Base-by-base conservation (phyloP, 2,113 vertebrate genomes). In the Podarcis muralis region DNA sequence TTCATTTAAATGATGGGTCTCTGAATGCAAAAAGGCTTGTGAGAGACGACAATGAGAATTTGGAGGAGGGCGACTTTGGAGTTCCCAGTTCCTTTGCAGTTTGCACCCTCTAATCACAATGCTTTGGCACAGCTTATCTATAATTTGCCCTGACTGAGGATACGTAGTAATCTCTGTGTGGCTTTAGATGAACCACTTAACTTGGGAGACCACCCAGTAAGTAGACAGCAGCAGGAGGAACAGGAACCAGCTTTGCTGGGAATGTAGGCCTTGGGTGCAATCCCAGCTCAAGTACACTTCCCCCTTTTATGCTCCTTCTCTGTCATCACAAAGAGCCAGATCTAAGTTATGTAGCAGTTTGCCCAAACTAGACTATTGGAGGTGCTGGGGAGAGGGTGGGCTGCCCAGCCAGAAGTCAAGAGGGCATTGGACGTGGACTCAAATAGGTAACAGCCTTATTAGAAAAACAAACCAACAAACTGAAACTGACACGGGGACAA, bases 141-240 rank as follows among this genome's bases (percentile, higher is more conserved):
- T 87, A 87, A 87, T 87, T 87, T 81, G 86, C 78, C 77, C 66
- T 81, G 48, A 81, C 48, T 81, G n/a, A 87, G 86, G 78, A 81
- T 72, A 81, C 66, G 23, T 27, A 59, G 79, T 59, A 87, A 81
- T 87, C 66, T 87, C 66, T 18, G 37, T 81, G 86, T 81, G 66
- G 86, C 66, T 87, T 87, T 40, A 37, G 86, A 62, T 62, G 78
- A 72, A 87, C 86, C 48, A 81, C 66, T 87, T 87, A 87, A 59
- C 86, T 81, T 32, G 12, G 23, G 30, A 40, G 86, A 87, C 78
- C 71, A 32, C 8, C 35, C 53, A 84, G 68, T 0, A 65, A 65
- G 65, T 1, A 23, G 78, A 79, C 72, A 86, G 87, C 18, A 62
- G 69, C 71, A 48, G 3, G 37, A 88, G 80, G 87, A 84, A 62